Conservation (phyloP, 2,113 vertebrate genomes). For the Leptobrachium leishanense region DNA sequence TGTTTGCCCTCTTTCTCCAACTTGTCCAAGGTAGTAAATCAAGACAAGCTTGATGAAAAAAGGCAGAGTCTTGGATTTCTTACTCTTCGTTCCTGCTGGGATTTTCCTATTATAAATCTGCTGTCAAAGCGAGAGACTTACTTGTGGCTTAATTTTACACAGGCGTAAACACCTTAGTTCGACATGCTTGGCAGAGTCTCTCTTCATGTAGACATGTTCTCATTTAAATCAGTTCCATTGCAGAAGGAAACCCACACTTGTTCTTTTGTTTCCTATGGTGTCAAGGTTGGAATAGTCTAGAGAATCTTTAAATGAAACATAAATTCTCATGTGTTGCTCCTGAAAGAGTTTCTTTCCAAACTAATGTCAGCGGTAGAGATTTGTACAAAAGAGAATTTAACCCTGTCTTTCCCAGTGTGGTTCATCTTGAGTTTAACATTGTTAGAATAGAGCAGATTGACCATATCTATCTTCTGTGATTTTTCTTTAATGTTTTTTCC, state of each 20-base stretch:
- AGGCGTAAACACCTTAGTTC: slow-evolving; percentile 73
- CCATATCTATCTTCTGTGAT: too few relatives aligned
- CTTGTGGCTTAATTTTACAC: slow-evolving; percentile 75
- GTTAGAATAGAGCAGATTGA: too few relatives aligned
- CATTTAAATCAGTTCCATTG: slow-evolving; percentile 60
- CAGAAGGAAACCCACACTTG: slow-evolving; percentile 59
- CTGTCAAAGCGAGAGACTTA: slow-evolving; percentile 75
- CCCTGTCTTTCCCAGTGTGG: not conserved
- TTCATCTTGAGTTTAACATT: too few relatives aligned
- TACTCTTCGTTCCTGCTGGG: slow-evolving; percentile 77
- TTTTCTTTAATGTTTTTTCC: too few relatives aligned
- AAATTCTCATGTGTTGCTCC: slow-evolving; percentile 50
- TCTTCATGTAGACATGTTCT: slow-evolving; percentile 64
- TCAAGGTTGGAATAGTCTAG: slow-evolving; percentile 34
- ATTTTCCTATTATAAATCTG: slow-evolving; percentile 80
- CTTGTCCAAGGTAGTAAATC: slow-evolving; percentile 71
- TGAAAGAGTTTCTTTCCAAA: not conserved
- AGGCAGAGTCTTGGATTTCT: slow-evolving; percentile 70
- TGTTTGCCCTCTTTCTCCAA: slow-evolving; percentile 65
- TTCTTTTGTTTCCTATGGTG: slow-evolving; percentile 50
- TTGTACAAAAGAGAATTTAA: not conserved
- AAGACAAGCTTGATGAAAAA: slow-evolving; percentile 84
- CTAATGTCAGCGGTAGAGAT: not conserved
- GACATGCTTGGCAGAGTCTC: slow-evolving; percentile 65
- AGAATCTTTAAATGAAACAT: slow-evolving; percentile 61